Evolutionary conservation across 2,888 invertebrate species (phyloP).

Genomic region (Oxyteleia sp.): DNA sequence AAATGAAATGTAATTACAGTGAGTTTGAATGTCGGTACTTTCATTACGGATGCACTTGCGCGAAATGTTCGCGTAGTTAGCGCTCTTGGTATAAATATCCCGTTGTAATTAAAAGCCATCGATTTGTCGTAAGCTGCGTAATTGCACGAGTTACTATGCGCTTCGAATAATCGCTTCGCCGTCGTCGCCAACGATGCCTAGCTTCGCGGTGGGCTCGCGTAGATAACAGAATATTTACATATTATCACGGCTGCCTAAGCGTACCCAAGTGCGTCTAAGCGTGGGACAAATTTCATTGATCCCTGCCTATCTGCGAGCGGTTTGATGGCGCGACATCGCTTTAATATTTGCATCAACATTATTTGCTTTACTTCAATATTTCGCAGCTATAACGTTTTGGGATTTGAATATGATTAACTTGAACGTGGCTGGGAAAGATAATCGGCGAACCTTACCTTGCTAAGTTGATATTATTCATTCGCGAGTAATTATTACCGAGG

Average conservation of each 20-base stretch:
- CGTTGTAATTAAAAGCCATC: slow-evolving; percentile 86
- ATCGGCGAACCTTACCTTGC: slow-evolving; percentile 10
- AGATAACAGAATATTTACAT: slow-evolving; percentile 87
- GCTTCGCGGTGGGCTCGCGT: slow-evolving; percentile 66
- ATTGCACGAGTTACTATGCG: slow-evolving; percentile 86
- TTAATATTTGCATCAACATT: slow-evolving; percentile 59
- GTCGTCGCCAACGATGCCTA: slow-evolving; percentile 66
- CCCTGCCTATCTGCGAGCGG: slow-evolving; percentile 57
- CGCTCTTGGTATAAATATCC: slow-evolving; percentile 80
- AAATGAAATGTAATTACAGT: slow-evolving; percentile 59
- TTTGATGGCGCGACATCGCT: slow-evolving; percentile 47
- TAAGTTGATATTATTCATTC: slow-evolving; percentile 9
- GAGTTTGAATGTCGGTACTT: slow-evolving; percentile 48
- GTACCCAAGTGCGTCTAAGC: slow-evolving; percentile 73
- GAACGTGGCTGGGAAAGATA: slow-evolving; percentile 23
- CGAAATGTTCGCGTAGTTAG: slow-evolving; percentile 43
- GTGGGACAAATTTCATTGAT: slow-evolving; percentile 72
- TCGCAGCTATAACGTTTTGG: slow-evolving; percentile 34
- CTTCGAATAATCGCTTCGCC: slow-evolving; percentile 84
- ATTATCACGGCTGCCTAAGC: slow-evolving; percentile 82
- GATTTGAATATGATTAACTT: slow-evolving; percentile 59
- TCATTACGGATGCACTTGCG: slow-evolving; percentile 51
- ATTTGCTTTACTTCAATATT: slow-evolving; percentile 60
- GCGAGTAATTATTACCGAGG: slow-evolving; percentile 10
- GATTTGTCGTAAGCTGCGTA: slow-evolving; percentile 87